A percentile compares a stretch with the other conserved stretches of the same genome.
These are phyloP conservation scores for Dendrolimus kikuchii DNA, from an alignment of 1,140 invertebrate genomes.

Conservation along the genomic window DNA sequence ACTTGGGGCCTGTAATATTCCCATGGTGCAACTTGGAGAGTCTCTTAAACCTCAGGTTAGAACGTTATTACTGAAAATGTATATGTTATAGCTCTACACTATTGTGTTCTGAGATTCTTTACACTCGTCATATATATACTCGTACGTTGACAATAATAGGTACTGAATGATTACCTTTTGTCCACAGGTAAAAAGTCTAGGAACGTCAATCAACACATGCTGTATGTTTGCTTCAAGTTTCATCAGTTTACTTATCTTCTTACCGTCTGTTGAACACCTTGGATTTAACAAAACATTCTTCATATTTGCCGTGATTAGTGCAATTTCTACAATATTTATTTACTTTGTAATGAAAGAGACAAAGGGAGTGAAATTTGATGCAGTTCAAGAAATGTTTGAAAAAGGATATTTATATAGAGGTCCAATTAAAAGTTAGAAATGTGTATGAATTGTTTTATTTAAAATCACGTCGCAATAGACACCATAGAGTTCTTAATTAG, in stretches of 20 bases:
- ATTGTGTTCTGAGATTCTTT: background rate
- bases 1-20: constrained; percentile 10
- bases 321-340: constrained; percentile 2
- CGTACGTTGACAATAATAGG: constrained; percentile 9
- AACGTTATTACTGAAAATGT: background rate
- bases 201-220: background rate
- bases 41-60: constrained; percentile 20
- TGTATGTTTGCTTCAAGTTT: constrained; percentile 12
- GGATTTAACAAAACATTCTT: constrained; percentile 17
- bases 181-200: constrained; percentile 15
- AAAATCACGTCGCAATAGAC: too few relatives aligned
- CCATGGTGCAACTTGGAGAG: constrained; percentile 13
- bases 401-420: constrained; percentile 13
- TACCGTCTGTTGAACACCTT: constrained; percentile 4
- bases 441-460: too few relatives aligned
- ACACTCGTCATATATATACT: background rate
- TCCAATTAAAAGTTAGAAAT: too few relatives aligned
- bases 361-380: constrained; percentile 10
- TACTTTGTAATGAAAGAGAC: constrained; percentile 16
- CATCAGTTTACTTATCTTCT: constrained; percentile 9
- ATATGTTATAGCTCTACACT: background rate
- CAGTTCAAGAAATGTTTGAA: constrained; percentile 15
- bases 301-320: constrained; percentile 5
- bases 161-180: background rate
- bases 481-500: too few relatives aligned